phyloP scores from a whole-genome alignment of 2,797 vertebrate genomes.

The Lerista edwardsae region DNA sequence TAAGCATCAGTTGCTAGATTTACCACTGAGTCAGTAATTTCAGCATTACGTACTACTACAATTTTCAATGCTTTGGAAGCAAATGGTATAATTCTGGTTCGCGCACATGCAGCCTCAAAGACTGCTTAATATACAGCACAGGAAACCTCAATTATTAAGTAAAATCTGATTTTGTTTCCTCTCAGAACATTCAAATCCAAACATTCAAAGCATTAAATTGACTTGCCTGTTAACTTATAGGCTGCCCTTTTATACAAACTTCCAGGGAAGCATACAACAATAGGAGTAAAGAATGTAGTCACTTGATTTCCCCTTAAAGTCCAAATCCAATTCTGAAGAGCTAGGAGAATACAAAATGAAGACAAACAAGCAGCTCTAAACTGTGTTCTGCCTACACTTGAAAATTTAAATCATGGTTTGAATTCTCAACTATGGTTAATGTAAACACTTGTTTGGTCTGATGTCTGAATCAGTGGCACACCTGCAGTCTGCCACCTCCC shows the following conservation, averaged over 20 bases:
- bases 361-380: not conserved
- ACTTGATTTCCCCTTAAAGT: too few relatives aligned
- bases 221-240: too few relatives aligned
- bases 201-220: too few relatives aligned
- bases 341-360: not conserved
- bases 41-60: constrained; percentile 40
- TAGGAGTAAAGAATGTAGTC: too few relatives aligned
- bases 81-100: not conserved
- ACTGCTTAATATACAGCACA: not conserved
- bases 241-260: too few relatives aligned
- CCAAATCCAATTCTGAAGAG: not conserved
- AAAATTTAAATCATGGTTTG: not conserved
- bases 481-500: too few relatives aligned
- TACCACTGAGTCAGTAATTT: constrained; percentile 42
- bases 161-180: too few relatives aligned
- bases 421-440: not conserved
- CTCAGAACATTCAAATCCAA: too few relatives aligned
- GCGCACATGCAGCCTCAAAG: constrained; percentile 11
- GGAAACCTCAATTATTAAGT: not conserved
- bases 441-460: not conserved
- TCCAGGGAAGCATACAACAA: too few relatives aligned
- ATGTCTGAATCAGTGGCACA: too few relatives aligned
- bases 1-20: constrained; percentile 37
- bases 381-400: not conserved
- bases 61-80: not conserved